Evolutionary conservation across 2,113 vertebrate species (phyloP), one percentile per base, ranked within the genome.

Genomic region (Neofelis nebulosa): DNA sequence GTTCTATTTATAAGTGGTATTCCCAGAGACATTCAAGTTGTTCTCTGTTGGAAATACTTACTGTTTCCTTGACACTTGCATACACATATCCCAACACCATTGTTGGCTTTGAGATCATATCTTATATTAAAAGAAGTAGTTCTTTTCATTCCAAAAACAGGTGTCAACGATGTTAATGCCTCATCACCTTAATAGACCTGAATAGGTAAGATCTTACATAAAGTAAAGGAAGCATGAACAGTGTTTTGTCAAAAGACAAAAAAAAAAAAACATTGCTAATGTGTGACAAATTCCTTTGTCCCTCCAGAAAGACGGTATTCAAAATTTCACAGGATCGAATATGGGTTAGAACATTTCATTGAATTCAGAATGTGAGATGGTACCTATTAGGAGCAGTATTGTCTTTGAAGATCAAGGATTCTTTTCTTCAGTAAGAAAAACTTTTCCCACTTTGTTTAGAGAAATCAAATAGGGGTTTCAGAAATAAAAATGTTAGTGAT

Each of bases 61-160:
- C 76, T 84, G 50, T 65, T 93, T 96, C 45, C 3, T 6, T 95
- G 78, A 8, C 45, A 78, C 52, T 91, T 76, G n/a, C 76, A 74
- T 21, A 94, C 23, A 91, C 29, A 66, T 76, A 21, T 25, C 74
- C 86, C n/a, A 95, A 14, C 9, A 36, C 92, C 68, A 71, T 96
- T 86, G 66, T 73, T 74, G 25, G 27, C 71, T 74, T 89, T n/a
- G 27, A 91, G 79, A 45, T 81, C 50, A 92, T 23, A 69, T 4
- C 25, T 87, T 92, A 12, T 29, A 73, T 52, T 88, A 41, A 94
- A 92, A 95, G 9, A 71, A 48, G 2, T 81, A 80, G 23, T 48
- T 97, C 41, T 94, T 95, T 55, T 90, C 68, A 83, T 94, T 93
- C 61, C 61, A 55, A 69, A 90, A 76, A n/a, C 33, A 66, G 48